Conservation (phyloP, 2,888 invertebrate species). For the Cenopis cana region DNA sequence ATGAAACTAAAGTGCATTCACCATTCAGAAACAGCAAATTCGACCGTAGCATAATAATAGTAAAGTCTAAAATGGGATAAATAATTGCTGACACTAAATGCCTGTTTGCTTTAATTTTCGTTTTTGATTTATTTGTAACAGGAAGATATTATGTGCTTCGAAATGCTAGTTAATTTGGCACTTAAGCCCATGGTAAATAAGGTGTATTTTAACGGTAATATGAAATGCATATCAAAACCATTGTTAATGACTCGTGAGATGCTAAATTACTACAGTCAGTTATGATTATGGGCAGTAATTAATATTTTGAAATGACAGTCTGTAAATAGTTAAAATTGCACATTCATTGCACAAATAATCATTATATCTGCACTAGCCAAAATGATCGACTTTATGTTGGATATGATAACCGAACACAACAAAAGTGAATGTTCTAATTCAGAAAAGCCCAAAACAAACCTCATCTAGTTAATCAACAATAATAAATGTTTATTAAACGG, state of each 20-base stretch:
- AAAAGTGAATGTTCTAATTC: no score
- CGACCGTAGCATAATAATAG: neutral
- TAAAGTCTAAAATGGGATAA: neutral
- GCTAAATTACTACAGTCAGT: neutral
- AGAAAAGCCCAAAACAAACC: no score
- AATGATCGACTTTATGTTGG: no score
- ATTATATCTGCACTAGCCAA: neutral
- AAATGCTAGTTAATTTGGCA: neutral
- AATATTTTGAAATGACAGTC: conserved; percentile 1
- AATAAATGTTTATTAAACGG: no score
- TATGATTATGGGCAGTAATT: neutral
- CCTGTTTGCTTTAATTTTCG: conserved; percentile 14
- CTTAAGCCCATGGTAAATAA: neutral
- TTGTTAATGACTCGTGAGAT: neutral
- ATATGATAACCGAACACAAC: no score
- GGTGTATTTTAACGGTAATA: neutral
- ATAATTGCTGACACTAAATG: neutral
- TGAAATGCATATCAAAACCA: no score
- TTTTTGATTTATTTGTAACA: neutral
- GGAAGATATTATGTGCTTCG: neutral
- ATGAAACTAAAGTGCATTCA: conserved; percentile 13
- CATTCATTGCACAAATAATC: neutral
- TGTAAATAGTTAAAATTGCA: neutral
- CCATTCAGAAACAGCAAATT: neutral
- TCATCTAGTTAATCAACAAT: no score